Evolutionary conservation across 2,797 vertebrate species (phyloP).

Genomic region (Rhabdophis nuchalis): DNA sequence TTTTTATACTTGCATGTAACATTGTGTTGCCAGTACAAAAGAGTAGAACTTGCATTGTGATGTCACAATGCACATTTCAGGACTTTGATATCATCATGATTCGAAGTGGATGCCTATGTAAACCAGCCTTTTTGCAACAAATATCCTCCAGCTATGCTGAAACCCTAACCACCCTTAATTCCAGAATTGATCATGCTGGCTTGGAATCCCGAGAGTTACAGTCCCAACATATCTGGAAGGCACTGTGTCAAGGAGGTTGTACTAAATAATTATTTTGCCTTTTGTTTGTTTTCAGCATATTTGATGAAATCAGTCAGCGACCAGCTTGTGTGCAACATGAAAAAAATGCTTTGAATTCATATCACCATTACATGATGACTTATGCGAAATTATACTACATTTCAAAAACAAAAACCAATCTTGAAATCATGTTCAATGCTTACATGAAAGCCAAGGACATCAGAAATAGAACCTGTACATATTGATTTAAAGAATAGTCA

Average conservation of each 20-base stretch:
- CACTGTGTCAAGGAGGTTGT: background rate
- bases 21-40: background rate
- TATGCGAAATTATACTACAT: constrained; percentile 35
- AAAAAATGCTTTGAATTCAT: constrained; percentile 36
- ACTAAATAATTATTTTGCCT: background rate
- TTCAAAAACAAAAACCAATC: constrained; percentile 32
- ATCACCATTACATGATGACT: background rate
- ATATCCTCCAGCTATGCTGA: background rate
- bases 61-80: background rate
- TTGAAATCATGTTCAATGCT: constrained; percentile 59
- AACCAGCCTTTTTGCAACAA: background rate
- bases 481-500: constrained; percentile 55
- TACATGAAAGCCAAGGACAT: constrained; percentile 39
- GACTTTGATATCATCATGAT: background rate
- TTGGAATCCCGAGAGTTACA: background rate
- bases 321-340: constrained; percentile 30
- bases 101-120: background rate
- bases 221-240: background rate
- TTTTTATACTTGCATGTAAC: background rate
- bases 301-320: constrained; percentile 4
- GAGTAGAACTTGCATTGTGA: background rate
- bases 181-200: background rate
- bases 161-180: background rate
- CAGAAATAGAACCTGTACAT: constrained; percentile 44
- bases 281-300: background rate